phyloP scores from a whole-genome alignment of 1,140 invertebrate genomes.

The Drosophila bocqueti region DNA sequence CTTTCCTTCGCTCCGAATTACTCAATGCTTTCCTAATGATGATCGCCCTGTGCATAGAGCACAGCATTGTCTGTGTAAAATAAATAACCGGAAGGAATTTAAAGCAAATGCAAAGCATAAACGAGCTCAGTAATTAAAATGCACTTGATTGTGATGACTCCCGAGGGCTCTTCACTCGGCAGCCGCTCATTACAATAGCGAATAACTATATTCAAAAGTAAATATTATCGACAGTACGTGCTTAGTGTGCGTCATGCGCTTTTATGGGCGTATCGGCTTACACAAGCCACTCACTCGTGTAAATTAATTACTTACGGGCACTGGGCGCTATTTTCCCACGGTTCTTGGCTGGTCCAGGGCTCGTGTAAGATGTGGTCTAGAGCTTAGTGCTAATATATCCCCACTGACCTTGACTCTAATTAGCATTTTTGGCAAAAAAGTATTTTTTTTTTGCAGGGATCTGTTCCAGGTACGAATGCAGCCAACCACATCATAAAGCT shows the following conservation, averaged over 20 bases:
- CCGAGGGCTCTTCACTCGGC: conserved; percentile 34
- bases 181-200: conserved; percentile 48
- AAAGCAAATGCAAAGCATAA: conserved; percentile 49
- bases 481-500: conserved; percentile 60
- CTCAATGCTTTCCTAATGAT: conserved; percentile 29
- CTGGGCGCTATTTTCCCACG: conserved; percentile 67
- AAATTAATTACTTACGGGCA: conserved; percentile 66
- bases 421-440: conserved; percentile 29
- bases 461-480: conserved; percentile 47
- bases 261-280: conserved; percentile 36
- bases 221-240: conserved; percentile 40
- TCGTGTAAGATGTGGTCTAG: conserved; percentile 12
- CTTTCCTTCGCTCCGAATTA: conserved; percentile 16
- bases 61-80: conserved; percentile 21
- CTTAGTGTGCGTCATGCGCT: conserved; percentile 41
- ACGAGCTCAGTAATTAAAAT: conserved; percentile 60
- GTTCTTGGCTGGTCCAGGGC: conserved; percentile 20
- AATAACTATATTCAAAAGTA: conserved; percentile 43
- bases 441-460: conserved; percentile 15
- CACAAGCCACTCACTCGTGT: conserved; percentile 54
- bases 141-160: conserved; percentile 60
- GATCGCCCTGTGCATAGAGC: conserved; percentile 46
- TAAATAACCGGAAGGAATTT: conserved; percentile 58
- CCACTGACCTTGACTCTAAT: conserved; percentile 58
- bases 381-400: background rate